Conservation (phyloP, 2,888 invertebrate species). For the Lasius platythorax region DNA sequence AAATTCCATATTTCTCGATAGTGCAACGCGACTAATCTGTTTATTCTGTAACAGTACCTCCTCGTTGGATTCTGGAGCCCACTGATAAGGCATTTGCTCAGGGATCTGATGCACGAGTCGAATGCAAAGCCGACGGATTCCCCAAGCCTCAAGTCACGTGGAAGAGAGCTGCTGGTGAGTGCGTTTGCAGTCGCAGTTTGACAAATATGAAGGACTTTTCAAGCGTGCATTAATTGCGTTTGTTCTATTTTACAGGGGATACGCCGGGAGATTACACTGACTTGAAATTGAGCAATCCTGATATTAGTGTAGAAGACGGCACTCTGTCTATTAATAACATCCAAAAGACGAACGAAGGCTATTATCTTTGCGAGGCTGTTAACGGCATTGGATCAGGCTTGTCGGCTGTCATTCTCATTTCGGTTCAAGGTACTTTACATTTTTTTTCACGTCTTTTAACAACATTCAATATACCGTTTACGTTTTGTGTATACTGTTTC, state of each 20-base stretch:
- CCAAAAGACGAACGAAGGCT: conserved; percentile 97
- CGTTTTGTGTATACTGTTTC: not conserved
- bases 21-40: conserved; percentile 56
- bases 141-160: conserved; percentile 97
- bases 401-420: conserved; percentile 97
- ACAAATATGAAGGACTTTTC: not conserved
- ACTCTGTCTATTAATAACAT: conserved; percentile 96
- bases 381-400: conserved; percentile 98
- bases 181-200: not conserved
- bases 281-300: conserved; percentile 95
- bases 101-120: conserved; percentile 96
- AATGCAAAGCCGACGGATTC: conserved; percentile 98
- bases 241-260: conserved; percentile 89
- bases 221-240: not conserved
- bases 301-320: conserved; percentile 97
- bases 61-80: conserved; percentile 98
- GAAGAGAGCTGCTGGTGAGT: conserved; percentile 97
- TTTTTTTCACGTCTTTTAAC: not conserved
- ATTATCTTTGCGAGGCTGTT: conserved; percentile 97
- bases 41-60: conserved; percentile 92
- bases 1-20: conserved; percentile 60
- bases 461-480: not conserved
- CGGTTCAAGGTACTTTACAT: conserved; percentile 93
- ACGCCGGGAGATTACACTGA: conserved; percentile 97
- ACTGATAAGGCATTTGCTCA: conserved; percentile 98